phyloP scores from a whole-genome alignment of 2,888 invertebrate species.

The Tachina lurida region DNA sequence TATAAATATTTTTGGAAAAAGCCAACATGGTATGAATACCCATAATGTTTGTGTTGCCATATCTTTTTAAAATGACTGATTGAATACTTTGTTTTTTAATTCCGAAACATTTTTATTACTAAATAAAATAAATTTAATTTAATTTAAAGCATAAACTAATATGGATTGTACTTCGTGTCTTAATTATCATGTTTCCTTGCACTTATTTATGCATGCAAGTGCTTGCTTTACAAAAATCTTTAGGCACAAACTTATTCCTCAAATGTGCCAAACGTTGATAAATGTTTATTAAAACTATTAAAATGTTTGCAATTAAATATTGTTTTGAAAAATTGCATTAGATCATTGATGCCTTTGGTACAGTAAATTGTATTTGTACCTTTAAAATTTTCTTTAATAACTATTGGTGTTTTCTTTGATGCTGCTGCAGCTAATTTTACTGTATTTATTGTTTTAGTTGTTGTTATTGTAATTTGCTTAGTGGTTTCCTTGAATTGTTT shows the following conservation, averaged over 20 bases:
- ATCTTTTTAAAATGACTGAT: background rate
- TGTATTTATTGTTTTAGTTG: slow-evolving; percentile 50
- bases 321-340: slow-evolving; percentile 55
- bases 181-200: background rate
- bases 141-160: background rate
- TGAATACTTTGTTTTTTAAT: background rate
- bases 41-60: background rate
- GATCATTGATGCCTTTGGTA: slow-evolving; percentile 51
- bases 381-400: slow-evolving; percentile 63
- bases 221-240: background rate
- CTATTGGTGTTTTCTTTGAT: slow-evolving; percentile 63
- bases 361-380: slow-evolving; percentile 52
- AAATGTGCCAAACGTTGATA: slow-evolving; percentile 48
- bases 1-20: no score
- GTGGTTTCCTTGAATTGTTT: slow-evolving; percentile 30
- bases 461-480: slow-evolving; percentile 55
- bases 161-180: no score
- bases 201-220: background rate
- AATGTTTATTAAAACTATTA: slow-evolving; percentile 55
- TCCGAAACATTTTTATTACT: background rate
- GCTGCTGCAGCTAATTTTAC: slow-evolving; percentile 73
- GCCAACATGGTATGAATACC: no score
- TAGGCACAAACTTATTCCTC: slow-evolving; percentile 39
- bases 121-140: background rate
- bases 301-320: slow-evolving; percentile 65